Evolutionary conservation across 2,113 vertebrate species (phyloP), one percentile per base, ranked within the genome.

Genomic region (Toxostoma redivivum): DNA sequence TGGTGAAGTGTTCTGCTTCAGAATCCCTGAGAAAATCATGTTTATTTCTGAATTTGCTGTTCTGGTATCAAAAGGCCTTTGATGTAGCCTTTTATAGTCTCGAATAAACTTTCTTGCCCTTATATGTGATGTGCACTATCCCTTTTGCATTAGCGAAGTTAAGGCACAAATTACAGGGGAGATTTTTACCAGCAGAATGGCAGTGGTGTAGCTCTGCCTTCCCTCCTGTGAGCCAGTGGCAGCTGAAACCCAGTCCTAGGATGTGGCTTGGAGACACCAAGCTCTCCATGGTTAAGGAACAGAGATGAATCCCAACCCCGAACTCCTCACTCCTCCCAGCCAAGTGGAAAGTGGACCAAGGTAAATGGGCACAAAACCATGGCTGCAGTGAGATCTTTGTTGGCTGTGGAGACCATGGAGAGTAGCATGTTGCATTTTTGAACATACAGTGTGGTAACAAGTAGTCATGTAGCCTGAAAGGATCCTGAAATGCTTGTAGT

Each of bases 181-280:
- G 67, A 11, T 33, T 65, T 79, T 37, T 42, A 22, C 17, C 61
- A 70, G 62, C 33, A n/a, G n/a, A 62, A 0, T 53, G 45, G 14
- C 35, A 60, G 4, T 57, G 42, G 16, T 47, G 14, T 42, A 83
- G 42, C 47, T 92, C 45, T 85, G 38, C 54, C 60, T 76, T 81
- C 53, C 5, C 13, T 57, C 23, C 57, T 54, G n/a, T 12, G 73
- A 77, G 48, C 17, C 7, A 2, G 12, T 37, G 48, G 72, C 40
- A 86, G 45, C 51, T 33, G 54, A 65, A 69, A 10, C 12, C 27
- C 42, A 6, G 33, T 60, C 54, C 62, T 25, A 45, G 27, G 33
- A 42, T 0, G 0, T 69, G 30, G 25, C 40, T 30, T n/a, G 40
- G 48, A 37, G 47, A 58, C 0, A 2, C 47, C n/a, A 22, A 11